These are phyloP conservation scores for Hystrix brachyura DNA, from an alignment of 2,113 vertebrate genomes.

Conservation along the genomic window DNA sequence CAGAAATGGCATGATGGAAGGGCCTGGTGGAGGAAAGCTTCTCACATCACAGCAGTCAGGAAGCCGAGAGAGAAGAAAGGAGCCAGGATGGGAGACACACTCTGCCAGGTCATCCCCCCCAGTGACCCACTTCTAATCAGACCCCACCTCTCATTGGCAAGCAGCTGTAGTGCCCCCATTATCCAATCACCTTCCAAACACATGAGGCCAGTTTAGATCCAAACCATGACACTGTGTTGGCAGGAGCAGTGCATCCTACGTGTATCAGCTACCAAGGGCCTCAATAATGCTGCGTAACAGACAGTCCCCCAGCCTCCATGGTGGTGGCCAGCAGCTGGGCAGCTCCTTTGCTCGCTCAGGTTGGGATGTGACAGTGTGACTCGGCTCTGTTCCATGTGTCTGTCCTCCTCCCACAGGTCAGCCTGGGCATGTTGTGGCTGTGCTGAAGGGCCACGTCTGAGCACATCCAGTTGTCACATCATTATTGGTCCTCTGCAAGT, in stretches of 20 bases:
- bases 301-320: accelerated
- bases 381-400: accelerated
- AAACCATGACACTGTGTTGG: not conserved
- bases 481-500: not conserved
- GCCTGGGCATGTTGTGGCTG: accelerated
- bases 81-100: no score
- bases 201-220: not conserved
- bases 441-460: not conserved
- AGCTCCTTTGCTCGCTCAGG: not conserved
- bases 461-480: not conserved
- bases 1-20: no score
- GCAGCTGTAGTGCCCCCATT: not conserved
- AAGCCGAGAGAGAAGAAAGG: no score
- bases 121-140: not conserved
- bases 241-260: accelerated
- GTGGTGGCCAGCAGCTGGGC: not conserved
- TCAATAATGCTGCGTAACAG: not conserved
- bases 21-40: no score
- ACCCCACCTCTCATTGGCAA: not conserved
- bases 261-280: not conserved
- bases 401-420: not conserved
- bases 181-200: not conserved
- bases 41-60: no score
- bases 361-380: not conserved
- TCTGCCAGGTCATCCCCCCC: not conserved